phyloP scores from a whole-genome alignment of 2,113 vertebrate genomes.

The Atlantisia rogersi region DNA sequence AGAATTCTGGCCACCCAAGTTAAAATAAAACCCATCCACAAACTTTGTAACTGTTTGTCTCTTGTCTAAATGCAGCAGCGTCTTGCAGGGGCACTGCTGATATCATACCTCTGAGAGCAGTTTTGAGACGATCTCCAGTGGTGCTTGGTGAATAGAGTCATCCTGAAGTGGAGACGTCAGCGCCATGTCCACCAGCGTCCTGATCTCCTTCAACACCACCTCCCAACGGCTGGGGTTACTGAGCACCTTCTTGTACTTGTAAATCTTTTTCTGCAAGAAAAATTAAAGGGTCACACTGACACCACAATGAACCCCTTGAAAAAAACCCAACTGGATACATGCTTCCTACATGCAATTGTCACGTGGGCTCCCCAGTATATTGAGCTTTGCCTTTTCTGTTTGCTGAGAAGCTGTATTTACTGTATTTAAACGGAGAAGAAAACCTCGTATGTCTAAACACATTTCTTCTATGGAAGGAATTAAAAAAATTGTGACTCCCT shows the following conservation, averaged over 20 bases:
- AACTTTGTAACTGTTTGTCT: neutral
- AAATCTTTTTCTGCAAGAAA: constrained; percentile 93
- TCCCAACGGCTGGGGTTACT: constrained; percentile 97
- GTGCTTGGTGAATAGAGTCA: constrained; percentile 97
- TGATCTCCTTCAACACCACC: constrained; percentile 97
- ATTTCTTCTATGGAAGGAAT: neutral
- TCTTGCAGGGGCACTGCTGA: neutral
- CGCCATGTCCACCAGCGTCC: constrained; percentile 96
- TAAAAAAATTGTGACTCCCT: neutral
- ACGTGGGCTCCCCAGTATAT: neutral
- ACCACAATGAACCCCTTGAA: neutral
- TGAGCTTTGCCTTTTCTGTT: neutral
- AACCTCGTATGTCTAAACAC: neutral
- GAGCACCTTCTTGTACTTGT: constrained; percentile 98
- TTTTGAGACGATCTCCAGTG: constrained; percentile 97
- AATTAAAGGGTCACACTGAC: neutral
- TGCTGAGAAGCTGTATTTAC: neutral
- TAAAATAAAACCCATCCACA: constrained; percentile 27
- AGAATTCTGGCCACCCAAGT: neutral
- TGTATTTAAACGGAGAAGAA: neutral
- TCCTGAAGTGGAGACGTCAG: constrained; percentile 95
- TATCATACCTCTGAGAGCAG: constrained; percentile 91
- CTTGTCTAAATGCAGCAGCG: fast-evolving
- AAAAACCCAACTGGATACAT: neutral
- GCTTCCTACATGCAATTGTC: neutral